A percentile compares a stretch with the other conserved stretches of the same genome.
Conservation (phyloP, 2,888 invertebrate species). For the Slavum lentiscoides region DNA sequence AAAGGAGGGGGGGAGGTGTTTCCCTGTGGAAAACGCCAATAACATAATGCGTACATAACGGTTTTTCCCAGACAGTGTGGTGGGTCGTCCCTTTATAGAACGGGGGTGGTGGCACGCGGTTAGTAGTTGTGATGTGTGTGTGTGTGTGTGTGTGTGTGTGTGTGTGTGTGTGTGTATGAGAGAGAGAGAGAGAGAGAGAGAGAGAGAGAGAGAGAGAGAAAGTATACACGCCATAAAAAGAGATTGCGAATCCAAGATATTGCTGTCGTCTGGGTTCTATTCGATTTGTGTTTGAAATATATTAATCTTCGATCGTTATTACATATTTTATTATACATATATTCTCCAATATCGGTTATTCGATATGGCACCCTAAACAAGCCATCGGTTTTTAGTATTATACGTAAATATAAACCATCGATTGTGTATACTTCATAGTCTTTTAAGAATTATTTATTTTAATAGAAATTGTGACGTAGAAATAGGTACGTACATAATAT, state of each 20-base stretch:
- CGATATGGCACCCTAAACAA: constrained; percentile 5
- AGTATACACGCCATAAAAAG: constrained; percentile 41
- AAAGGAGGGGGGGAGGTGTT: neutral
- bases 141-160: neutral
- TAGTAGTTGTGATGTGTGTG: neutral
- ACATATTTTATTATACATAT: constrained; percentile 41
- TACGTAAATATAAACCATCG: neutral
- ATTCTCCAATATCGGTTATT: constrained; percentile 33
- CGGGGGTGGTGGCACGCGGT: neutral
- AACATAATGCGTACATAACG: constrained; percentile 46
- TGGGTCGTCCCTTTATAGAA: constrained; percentile 3
- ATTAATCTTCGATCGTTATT: constrained; percentile 51
- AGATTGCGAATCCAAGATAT: constrained; percentile 50
- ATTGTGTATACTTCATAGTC: no score
- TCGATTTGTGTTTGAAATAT: constrained; percentile 46
- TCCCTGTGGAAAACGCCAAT: constrained; percentile 45
- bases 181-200: neutral
- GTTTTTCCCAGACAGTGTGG: constrained; percentile 41
- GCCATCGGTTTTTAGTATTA: constrained; percentile 25
- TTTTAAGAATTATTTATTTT: no score
- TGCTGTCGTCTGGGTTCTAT: constrained; percentile 29
- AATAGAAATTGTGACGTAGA: no score
- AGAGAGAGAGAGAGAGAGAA: constrained; percentile 3
- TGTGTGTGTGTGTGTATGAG: neutral
- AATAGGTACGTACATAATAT: no score